Conservation (phyloP, 37 sponge, comb jelly and placozoan genomes). For the Tethya wilhelma region DNA sequence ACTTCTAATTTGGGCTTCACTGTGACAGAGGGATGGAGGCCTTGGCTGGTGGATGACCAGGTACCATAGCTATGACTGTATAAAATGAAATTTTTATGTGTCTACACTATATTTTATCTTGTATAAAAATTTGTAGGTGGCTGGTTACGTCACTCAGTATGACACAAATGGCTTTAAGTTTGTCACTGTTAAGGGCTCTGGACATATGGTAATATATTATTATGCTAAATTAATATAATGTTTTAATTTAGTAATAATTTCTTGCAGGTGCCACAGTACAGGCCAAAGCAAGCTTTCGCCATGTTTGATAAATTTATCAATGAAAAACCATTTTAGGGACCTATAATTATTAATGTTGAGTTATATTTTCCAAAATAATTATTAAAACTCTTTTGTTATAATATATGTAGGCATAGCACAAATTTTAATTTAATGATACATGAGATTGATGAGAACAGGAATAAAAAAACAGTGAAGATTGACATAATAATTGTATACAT, state of each 20-base stretch:
- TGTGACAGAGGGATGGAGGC: conserved; percentile 63
- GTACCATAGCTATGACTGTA: background rate
- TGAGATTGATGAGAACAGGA: no score
- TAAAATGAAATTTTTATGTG: background rate
- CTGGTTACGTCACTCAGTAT: conserved; percentile 86
- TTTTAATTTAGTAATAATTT: background rate
- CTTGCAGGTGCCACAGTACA: conserved; percentile 75
- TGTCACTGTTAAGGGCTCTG: conserved; percentile 86
- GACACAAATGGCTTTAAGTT: conserved; percentile 70
- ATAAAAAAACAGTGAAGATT: no score
- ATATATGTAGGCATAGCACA: no score
- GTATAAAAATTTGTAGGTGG: conserved; percentile 56
- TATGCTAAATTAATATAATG: background rate
- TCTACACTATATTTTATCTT: background rate
- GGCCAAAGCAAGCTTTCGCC: conserved; percentile 67
- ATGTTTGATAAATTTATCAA: conserved; percentile 82
- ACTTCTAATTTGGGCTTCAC: conserved; percentile 62
- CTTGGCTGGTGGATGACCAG: conserved; percentile 80
- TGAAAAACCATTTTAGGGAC: conserved; percentile 39
- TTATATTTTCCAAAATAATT: no score
- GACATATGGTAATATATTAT: conserved; percentile 79
- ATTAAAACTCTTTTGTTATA: no score
- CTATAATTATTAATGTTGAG: background rate
- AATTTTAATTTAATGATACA: no score
- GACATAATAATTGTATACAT: background rate